These are phyloP conservation scores for Parapristionchus giblindavisi DNA, from an alignment of 2,888 invertebrate species.

Conservation along the genomic window DNA sequence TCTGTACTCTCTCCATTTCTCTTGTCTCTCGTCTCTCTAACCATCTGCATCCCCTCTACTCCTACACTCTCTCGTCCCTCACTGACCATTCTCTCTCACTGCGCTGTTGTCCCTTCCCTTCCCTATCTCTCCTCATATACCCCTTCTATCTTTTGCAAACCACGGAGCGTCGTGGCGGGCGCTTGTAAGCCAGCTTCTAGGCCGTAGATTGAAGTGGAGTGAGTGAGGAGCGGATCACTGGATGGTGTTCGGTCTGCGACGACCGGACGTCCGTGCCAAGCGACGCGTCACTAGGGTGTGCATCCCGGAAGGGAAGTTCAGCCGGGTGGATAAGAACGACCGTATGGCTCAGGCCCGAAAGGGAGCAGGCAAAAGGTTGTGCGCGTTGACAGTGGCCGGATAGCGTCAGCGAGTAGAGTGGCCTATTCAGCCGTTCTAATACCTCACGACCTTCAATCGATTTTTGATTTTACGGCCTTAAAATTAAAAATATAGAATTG, in stretches of 20 bases:
- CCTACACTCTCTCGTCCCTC: no score
- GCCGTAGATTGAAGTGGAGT: constrained; percentile 54
- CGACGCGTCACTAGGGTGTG: constrained; percentile 57
- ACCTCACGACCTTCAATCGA: constrained; percentile 27
- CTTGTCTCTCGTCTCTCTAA: no score
- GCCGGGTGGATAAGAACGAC: constrained; percentile 60
- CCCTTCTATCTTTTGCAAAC: not conserved
- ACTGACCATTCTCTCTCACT: no score
- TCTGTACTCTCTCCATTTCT: no score
- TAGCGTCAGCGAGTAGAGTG: constrained; percentile 51
- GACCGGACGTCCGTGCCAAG: constrained; percentile 61
- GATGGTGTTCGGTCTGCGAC: constrained; percentile 49
- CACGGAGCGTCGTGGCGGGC: constrained; percentile 47
- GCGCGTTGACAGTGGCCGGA: constrained; percentile 63
- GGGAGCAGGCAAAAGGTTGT: constrained; percentile 65
- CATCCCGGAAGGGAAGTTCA: constrained; percentile 45
- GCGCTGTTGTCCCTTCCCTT: no score
- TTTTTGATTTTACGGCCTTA: no score
- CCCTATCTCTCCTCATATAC: not conserved
- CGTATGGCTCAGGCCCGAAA: constrained; percentile 64
- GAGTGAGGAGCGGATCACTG: constrained; percentile 56
- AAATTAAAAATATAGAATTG: no score
- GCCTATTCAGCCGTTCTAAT: constrained; percentile 48
- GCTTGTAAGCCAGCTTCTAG: constrained; percentile 58
- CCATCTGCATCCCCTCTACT: no score